These are phyloP conservation scores for Chouioia cunea DNA, from an alignment of 2,888 invertebrate species.

Conservation along the genomic window DNA sequence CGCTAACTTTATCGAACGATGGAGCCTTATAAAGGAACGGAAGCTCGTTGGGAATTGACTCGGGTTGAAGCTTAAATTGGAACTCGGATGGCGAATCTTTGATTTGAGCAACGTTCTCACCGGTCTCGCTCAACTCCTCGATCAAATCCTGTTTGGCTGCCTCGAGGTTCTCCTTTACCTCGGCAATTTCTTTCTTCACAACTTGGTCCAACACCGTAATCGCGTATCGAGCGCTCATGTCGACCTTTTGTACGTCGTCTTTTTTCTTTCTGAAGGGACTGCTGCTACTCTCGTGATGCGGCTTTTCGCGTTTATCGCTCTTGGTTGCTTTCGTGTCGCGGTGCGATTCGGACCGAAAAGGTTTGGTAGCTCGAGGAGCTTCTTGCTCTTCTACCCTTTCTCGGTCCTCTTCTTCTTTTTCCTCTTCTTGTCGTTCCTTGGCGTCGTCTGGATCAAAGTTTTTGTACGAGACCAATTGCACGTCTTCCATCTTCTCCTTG, in stretches of 20 bases:
- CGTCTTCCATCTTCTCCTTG: conserved; percentile 63
- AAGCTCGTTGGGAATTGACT: conserved; percentile 74
- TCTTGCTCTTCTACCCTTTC: conserved; percentile 26
- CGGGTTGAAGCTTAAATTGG: conserved; percentile 76
- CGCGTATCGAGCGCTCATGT: conserved; percentile 64
- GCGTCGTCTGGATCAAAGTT: conserved; percentile 33
- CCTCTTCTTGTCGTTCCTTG: conserved; percentile 42
- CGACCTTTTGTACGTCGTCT: conserved; percentile 60
- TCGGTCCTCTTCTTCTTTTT: too few relatives aligned
- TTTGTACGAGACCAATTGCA: conserved; percentile 44
- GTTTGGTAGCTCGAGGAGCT: too few relatives aligned
- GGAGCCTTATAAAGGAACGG: conserved; percentile 69
- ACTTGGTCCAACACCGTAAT: conserved; percentile 67
- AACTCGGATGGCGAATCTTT: conserved; percentile 83
- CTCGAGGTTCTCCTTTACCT: conserved; percentile 79
- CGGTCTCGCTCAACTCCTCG: conserved; percentile 76
- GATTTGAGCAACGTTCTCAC: conserved; percentile 68
- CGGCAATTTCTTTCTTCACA: conserved; percentile 79
- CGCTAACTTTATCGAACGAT: conserved; percentile 57
- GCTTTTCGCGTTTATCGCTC: conserved; percentile 57
- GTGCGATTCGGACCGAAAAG: too few relatives aligned
- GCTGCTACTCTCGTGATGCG: conserved; percentile 40
- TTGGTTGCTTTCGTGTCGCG: not conserved
- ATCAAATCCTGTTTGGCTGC: conserved; percentile 79
- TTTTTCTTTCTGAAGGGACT: conserved; percentile 57